These are phyloP conservation scores for Prietella phreatophila DNA, from an alignment of 2,113 vertebrate genomes.

Conservation along the genomic window DNA sequence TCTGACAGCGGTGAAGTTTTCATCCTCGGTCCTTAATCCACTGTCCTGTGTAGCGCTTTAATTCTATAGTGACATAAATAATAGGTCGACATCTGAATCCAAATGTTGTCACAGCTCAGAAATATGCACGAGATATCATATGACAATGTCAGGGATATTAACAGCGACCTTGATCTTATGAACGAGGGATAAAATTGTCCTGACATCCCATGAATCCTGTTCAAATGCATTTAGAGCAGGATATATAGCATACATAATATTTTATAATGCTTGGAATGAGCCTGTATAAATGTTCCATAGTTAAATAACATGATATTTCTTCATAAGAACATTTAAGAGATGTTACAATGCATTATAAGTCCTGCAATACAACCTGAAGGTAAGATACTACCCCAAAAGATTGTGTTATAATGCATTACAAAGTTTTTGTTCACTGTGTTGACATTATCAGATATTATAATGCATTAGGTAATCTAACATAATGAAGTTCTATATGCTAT, in stretches of 20 bases:
- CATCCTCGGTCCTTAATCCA: not conserved
- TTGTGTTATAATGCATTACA: not conserved
- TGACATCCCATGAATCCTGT: constrained; percentile 6
- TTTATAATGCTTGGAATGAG: not conserved
- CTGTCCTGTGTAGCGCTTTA: not conserved
- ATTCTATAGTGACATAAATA: constrained; percentile 41
- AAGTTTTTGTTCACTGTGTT: not conserved
- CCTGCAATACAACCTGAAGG: not conserved
- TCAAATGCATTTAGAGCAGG: not conserved
- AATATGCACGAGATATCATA: constrained; percentile 60
- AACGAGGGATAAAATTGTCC: constrained; percentile 65
- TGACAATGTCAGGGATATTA: constrained; percentile 30
- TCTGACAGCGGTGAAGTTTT: not conserved
- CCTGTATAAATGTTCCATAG: not conserved
- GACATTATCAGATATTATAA: not conserved
- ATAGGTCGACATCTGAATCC: constrained; percentile 54
- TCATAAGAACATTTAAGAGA: not conserved
- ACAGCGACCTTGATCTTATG: constrained; percentile 69
- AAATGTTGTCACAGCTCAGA: constrained; percentile 65
- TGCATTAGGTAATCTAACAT: not conserved
- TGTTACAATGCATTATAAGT: not conserved
- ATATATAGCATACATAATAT: not conserved
- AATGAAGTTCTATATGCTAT: not conserved
- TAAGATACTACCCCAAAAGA: not conserved
- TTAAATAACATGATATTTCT: not conserved